A percentile compares a stretch with the other conserved stretches of the same genome.
phyloP scores from a whole-genome alignment of 64 coral and sea anemone species.

The Porites lutea region DNA sequence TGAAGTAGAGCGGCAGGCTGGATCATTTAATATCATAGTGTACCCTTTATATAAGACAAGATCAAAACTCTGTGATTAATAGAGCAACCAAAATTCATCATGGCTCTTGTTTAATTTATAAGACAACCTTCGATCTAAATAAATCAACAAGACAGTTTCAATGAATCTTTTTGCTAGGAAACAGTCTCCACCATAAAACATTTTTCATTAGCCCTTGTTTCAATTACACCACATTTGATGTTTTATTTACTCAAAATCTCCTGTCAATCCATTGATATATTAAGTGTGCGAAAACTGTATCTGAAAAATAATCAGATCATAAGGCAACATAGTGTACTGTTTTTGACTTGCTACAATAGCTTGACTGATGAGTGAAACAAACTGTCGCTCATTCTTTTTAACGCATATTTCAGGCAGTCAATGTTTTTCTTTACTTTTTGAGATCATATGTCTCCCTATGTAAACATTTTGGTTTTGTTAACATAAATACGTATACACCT shows the following conservation, averaged over 20 bases:
- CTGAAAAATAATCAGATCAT: background rate
- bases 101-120: too few relatives aligned
- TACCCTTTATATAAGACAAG: too few relatives aligned
- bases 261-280: background rate
- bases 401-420: background rate
- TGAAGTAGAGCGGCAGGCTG: too few relatives aligned
- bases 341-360: background rate
- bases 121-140: too few relatives aligned
- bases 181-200: background rate
- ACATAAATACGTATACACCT: background rate
- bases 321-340: background rate
- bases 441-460: background rate
- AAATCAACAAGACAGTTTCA: background rate
- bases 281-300: background rate
- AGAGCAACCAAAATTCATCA: too few relatives aligned
- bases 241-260: background rate
- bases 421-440: background rate
- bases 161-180: constrained; percentile 5
- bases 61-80: too few relatives aligned
- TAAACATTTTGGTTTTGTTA: background rate
- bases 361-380: background rate
- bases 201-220: background rate
- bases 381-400: background rate
- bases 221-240: constrained; percentile 18
- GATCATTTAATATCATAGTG: too few relatives aligned